Percentiles rank a stretch among this genome's conserved stretches.
These are phyloP conservation scores for Vulpes lagopus DNA, from an alignment of 2,113 vertebrate genomes.

Conservation along the genomic window DNA sequence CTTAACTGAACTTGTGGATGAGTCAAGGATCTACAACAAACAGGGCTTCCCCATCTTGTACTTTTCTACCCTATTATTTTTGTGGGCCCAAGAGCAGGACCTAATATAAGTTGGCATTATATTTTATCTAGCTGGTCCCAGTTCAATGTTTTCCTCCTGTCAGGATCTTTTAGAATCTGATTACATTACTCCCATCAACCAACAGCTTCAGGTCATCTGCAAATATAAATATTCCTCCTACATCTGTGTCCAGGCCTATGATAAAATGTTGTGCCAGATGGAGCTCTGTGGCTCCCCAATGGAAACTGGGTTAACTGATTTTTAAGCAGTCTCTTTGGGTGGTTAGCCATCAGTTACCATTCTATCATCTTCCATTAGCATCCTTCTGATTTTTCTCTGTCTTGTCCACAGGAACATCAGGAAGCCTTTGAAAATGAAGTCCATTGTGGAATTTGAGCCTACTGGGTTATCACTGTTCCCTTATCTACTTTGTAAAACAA, in stretches of 20 bases:
- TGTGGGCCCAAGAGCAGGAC: neutral
- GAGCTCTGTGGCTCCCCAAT: neutral
- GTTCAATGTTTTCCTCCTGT: constrained; percentile 3
- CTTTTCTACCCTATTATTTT: neutral
- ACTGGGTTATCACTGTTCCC: neutral
- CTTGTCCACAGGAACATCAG: neutral
- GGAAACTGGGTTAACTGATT: neutral
- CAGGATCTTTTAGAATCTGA: neutral
- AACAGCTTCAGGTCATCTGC: neutral
- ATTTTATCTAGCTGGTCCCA: neutral
- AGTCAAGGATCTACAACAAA: neutral
- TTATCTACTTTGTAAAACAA: neutral
- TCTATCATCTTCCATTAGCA: neutral
- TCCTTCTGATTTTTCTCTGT: neutral
- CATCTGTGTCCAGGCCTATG: neutral
- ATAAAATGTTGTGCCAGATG: neutral
- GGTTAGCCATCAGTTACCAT: neutral
- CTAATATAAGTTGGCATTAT: too few species aligned
- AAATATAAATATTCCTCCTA: neutral
- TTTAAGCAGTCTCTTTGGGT: neutral
- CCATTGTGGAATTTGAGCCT: neutral
- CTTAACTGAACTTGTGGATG: neutral
- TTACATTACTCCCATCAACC: neutral
- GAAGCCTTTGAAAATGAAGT: neutral
- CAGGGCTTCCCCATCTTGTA: neutral